These are phyloP conservation scores for Pycnonotus jocosus DNA, from an alignment of 2,113 vertebrate genomes.

Conservation along the genomic window DNA sequence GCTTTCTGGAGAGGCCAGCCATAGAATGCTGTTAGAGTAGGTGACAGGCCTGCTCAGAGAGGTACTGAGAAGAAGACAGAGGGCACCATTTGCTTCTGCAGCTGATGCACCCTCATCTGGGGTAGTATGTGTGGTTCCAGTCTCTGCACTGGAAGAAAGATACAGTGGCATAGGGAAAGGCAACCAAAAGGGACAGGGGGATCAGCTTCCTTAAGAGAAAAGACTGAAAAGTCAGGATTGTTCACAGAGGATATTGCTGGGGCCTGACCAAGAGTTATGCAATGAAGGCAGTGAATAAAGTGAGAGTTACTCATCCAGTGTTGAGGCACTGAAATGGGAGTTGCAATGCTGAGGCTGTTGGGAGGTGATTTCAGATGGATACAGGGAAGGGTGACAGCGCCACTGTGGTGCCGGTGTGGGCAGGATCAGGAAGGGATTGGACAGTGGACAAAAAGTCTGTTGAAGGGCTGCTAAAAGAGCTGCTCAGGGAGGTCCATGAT, in stretches of 20 bases:
- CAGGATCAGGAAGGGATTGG: not conserved
- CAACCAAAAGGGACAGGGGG: not conserved
- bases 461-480: not conserved
- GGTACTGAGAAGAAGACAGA: not conserved
- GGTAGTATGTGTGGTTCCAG: not conserved
- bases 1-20: not conserved
- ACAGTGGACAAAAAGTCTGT: not conserved
- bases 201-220: not conserved
- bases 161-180: not conserved
- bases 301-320: not conserved
- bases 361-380: not conserved
- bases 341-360: not conserved
- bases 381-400: not conserved
- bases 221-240: not conserved
- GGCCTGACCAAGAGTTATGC: not conserved
- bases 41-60: too few species aligned
- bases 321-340: not conserved
- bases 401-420: too few species aligned
- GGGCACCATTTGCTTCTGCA: not conserved
- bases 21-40: too few species aligned
- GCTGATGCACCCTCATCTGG: not conserved
- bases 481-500: fast-evolving
- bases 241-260: not conserved
- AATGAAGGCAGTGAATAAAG: not conserved
- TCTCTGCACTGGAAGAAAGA: not conserved